phyloP scores from a whole-genome alignment of 2,797 vertebrate species.

The Emys orbicularis region DNA sequence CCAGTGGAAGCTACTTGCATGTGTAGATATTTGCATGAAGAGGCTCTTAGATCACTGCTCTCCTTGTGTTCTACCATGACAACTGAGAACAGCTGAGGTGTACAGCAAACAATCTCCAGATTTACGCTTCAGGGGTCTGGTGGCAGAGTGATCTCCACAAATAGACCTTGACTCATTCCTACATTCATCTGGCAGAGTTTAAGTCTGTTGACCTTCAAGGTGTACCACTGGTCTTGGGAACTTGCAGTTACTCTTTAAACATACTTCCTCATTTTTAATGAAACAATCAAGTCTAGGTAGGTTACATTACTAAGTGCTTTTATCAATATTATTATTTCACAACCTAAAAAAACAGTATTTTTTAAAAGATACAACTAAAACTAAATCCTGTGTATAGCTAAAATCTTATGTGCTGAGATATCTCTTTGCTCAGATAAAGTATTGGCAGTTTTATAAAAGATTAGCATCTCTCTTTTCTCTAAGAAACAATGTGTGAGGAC shows the following conservation, averaged over 20 bases:
- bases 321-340: not conserved
- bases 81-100: not conserved
- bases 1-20: not conserved
- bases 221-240: not conserved
- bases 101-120: not conserved
- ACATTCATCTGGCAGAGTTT: not conserved
- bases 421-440: fast-evolving
- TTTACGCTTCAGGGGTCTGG: fast-evolving
- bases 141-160: not conserved
- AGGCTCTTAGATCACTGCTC: not conserved
- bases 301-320: not conserved
- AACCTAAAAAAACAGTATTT: not conserved
- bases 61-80: not conserved
- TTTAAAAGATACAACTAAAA: not conserved
- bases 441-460: not conserved
- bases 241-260: not conserved
- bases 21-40: not conserved
- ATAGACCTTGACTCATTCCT: not conserved
- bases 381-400: not conserved
- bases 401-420: not conserved
- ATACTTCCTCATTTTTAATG: not conserved
- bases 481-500: not conserved
- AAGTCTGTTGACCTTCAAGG: not conserved
- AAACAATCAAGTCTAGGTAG: not conserved
- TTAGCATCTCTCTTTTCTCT: fast-evolving